Percentiles rank a stretch among this genome's conserved stretches.
Evolutionary conservation across 1,140 invertebrate genomes (phyloP).

Genomic region (Plectus sambesii): DNA sequence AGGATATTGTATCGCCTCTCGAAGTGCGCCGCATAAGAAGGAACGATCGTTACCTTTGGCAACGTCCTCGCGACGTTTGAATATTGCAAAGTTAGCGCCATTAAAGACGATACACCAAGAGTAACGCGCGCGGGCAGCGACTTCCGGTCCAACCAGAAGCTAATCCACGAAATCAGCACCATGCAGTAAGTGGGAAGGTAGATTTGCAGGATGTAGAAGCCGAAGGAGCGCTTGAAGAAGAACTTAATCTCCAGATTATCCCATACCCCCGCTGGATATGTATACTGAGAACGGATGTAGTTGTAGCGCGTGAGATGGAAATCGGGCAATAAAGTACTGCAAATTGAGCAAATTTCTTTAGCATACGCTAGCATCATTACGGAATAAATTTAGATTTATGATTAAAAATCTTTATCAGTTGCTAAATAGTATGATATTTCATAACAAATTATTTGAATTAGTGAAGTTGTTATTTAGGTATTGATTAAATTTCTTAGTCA

Average conservation of each 20-base stretch:
- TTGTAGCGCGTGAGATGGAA: slow-evolving; percentile 37
- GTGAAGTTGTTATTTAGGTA: too few species aligned
- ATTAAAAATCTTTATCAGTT: too few species aligned
- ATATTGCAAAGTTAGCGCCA: slow-evolving; percentile 44
- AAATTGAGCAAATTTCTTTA: too few species aligned
- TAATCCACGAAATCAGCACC: slow-evolving; percentile 44
- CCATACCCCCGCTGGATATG: slow-evolving; percentile 42
- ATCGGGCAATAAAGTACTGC: slow-evolving; percentile 39
- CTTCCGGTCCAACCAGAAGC: slow-evolving; percentile 40
- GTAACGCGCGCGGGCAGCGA: slow-evolving; percentile 30
- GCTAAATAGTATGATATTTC: too few species aligned
- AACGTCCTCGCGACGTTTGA: slow-evolving; percentile 36
- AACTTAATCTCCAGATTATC: slow-evolving; percentile 48
- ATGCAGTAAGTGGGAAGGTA: slow-evolving; percentile 46
- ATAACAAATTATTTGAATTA: too few species aligned
- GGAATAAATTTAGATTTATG: too few species aligned
- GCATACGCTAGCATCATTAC: too few species aligned
- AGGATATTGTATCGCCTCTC: too few species aligned
- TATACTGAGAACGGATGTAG: slow-evolving; percentile 41
- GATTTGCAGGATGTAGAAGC: slow-evolving; percentile 51
- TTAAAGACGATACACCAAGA: slow-evolving; percentile 41
- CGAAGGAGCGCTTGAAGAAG: slow-evolving; percentile 48
- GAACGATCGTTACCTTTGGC: slow-evolving; percentile 31
- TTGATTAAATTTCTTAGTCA: too few species aligned
- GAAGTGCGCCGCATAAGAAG: neutral